Evolutionary conservation across 2,888 invertebrate species (phyloP), one percentile per base, ranked within the genome.

Genomic region (Onthophagus sagittarius): DNA sequence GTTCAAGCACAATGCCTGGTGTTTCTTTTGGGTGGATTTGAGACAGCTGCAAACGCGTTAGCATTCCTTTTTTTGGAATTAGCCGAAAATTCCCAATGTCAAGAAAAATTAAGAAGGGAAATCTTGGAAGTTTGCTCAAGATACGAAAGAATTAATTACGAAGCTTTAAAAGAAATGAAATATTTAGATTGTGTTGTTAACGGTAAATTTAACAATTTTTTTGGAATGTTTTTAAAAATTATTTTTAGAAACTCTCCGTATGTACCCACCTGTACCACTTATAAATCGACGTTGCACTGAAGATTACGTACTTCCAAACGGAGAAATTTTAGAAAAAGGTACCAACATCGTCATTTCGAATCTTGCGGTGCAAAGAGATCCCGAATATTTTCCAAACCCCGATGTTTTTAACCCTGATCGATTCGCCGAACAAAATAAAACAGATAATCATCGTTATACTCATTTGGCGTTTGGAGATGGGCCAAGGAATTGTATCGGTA

Each of bases 1-100:
- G 73, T 89, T 4, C 84, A 86, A 0, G 85, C 88, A 0, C 88
- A 89, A 73, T 86, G 88, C 1, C 84, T 88, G 32, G 77, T 87
- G 0, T 88, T 90, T 77, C 86, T 87, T 71, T 70, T 83, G 0
- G 88, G 86, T 5, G 88, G 88, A 0, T 87, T 86, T 72, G 88
- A 88, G 78, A 87, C 88, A 0, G 86, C 87, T 0, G 82, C 84
- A n/a, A 84, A 86, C 3, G 84, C 85, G 1, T 81, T 87, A 78
- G 84, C 85, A 67, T 88, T 85, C 75, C 83, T 83, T 0, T 78
- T 88, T 11, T 88, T 85, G 76, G 87, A 88, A 77, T 78, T 89
- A 63, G 86, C 88, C 5, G 81, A 82, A 5, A 84, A 88, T 77
- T 84, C 82, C 0, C 79, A 84, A 0, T 77, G 86, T 1, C 89